phyloP scores from a whole-genome alignment of 2,888 invertebrate species.

The Escarpia spicata region DNA sequence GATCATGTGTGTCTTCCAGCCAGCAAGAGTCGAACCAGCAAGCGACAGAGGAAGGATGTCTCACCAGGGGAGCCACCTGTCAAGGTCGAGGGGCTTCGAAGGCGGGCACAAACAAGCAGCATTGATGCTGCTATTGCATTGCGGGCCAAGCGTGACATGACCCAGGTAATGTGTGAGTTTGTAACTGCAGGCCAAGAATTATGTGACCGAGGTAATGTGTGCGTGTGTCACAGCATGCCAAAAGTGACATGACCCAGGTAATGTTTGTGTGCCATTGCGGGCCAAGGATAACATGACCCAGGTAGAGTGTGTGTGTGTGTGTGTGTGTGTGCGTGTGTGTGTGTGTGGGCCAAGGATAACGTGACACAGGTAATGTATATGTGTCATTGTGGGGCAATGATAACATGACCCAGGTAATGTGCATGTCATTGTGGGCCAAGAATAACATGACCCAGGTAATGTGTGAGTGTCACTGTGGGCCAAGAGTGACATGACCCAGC shows the following conservation, averaged over 20 bases:
- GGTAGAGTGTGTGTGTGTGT: too few species aligned
- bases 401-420: too few species aligned
- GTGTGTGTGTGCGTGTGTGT: too few species aligned
- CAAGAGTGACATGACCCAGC: too few species aligned
- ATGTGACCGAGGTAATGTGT: neutral
- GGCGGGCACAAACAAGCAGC: conserved; percentile 41
- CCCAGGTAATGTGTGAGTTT: conserved; percentile 25
- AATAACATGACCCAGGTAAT: too few species aligned
- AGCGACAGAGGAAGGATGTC: conserved; percentile 20
- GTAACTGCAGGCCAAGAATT: neutral
- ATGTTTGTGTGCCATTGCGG: too few species aligned
- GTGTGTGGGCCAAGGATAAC: too few species aligned
- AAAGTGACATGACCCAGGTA: neutral
- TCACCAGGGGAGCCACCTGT: conserved; percentile 20
- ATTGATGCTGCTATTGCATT: conserved; percentile 62
- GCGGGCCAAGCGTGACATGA: conserved; percentile 56
- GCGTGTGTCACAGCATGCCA: neutral
- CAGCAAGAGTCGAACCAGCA: conserved; percentile 20
- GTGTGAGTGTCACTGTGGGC: too few species aligned
- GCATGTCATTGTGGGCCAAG: too few species aligned
- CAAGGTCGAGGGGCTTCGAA: conserved; percentile 36
- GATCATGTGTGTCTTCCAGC: neutral
- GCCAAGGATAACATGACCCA: too few species aligned
- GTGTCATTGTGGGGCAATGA: too few species aligned
- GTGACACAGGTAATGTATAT: too few species aligned